These are phyloP conservation scores for Lethenteron reissneri DNA, from an alignment of 2,113 vertebrate genomes.

Conservation along the genomic window DNA sequence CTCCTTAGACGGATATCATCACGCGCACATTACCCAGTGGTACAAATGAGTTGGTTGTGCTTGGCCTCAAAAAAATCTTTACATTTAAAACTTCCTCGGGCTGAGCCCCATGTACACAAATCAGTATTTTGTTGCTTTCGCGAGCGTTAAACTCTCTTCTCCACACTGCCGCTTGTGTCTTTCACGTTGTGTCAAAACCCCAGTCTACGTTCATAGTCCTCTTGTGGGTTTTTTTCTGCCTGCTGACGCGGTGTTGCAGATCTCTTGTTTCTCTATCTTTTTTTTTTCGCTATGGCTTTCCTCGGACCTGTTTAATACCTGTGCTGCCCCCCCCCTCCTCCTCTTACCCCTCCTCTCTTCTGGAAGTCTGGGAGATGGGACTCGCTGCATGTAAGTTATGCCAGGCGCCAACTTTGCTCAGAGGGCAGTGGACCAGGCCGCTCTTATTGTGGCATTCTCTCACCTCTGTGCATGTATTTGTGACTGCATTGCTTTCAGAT, in stretches of 20 bases:
- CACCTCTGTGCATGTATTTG: no score
- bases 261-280: not conserved
- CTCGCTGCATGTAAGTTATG: constrained; percentile 9
- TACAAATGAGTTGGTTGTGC: no score
- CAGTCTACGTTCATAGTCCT: not conserved
- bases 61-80: no score
- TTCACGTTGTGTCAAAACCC: constrained; percentile 33
- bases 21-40: no score
- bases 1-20: no score
- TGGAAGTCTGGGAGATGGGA: constrained; percentile 8
- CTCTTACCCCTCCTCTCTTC: constrained; percentile 4
- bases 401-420: not conserved
- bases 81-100: no score
- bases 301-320: not conserved
- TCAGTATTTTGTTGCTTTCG: no score
- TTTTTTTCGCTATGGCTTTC: not conserved
- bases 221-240: constrained; percentile 12
- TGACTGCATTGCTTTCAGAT: no score
- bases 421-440: no score
- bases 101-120: no score
- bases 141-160: constrained; percentile 12
- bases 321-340: constrained; percentile 23
- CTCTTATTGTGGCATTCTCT: no score
- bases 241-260: constrained; percentile 11
- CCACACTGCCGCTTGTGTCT: constrained; percentile 28